Conservation (phyloP, 2,797 vertebrate species). For the Chrysocyon brachyurus region DNA sequence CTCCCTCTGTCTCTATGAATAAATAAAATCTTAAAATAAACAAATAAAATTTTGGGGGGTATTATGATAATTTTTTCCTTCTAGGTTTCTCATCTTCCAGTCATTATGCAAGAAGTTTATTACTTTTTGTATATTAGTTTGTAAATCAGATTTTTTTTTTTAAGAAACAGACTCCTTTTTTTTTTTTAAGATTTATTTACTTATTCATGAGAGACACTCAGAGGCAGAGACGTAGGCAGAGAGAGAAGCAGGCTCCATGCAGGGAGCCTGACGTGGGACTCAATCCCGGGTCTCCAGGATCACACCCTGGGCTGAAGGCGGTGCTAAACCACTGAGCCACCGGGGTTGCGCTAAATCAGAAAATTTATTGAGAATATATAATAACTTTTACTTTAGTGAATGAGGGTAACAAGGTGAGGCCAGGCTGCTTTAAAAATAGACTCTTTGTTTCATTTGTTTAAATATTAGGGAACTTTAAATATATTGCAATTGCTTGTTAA, state of each 20-base stretch:
- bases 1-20: no score
- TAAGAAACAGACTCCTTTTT: no score
- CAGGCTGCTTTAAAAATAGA: constrained; percentile 50
- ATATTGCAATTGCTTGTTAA: not conserved
- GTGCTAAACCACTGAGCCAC: no score
- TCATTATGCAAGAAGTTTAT: not conserved
- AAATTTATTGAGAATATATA: constrained; percentile 48
- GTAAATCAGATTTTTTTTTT: not conserved
- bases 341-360: not conserved
- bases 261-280: no score
- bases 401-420: not conserved
- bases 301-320: no score
- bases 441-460: constrained; percentile 39
- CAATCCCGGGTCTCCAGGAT: no score
- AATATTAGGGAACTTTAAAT: constrained; percentile 69
- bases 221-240: no score
- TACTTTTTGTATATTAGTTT: not conserved
- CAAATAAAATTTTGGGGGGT: not conserved
- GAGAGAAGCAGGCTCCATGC: no score
- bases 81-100: not conserved
- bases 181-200: no score
- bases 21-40: no score
- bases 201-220: no score
- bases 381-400: not conserved
- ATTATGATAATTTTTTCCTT: not conserved